Evolutionary conservation across 1,140 invertebrate genomes (phyloP).

Genomic region (Vollenhovia emeryi): DNA sequence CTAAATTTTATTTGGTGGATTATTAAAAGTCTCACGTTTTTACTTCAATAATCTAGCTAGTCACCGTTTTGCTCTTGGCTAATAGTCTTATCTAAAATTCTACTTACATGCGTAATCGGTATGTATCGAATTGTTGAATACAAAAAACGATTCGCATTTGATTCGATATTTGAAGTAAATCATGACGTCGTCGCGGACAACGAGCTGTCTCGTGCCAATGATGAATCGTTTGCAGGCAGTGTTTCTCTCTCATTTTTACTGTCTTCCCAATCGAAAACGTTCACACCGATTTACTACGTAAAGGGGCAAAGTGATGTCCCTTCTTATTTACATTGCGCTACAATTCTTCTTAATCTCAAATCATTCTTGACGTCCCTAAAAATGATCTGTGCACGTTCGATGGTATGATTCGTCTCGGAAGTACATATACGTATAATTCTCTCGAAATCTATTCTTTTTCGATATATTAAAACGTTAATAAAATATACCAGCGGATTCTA

Average conservation of each 20-base stretch:
- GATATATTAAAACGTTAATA: background rate
- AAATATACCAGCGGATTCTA: background rate
- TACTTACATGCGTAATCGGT: slow-evolving; percentile 40
- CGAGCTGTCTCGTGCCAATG: slow-evolving; percentile 16
- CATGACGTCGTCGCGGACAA: slow-evolving; percentile 9
- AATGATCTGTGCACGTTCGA: slow-evolving; percentile 13
- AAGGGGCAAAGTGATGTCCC: background rate
- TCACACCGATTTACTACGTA: slow-evolving; percentile 9
- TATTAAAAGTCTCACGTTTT: slow-evolving; percentile 53
- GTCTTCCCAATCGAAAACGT: slow-evolving; percentile 16
- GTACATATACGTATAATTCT: background rate
- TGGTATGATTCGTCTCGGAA: slow-evolving; percentile 6
- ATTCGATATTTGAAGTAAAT: slow-evolving; percentile 54
- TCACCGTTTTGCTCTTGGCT: slow-evolving; percentile 43
- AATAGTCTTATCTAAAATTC: slow-evolving; percentile 45
- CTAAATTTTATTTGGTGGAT: slow-evolving; percentile 22
- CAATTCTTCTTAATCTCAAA: no score
- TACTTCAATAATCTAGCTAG: slow-evolving; percentile 37
- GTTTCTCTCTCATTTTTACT: slow-evolving; percentile 59
- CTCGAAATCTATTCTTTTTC: background rate
- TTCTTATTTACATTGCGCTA: slow-evolving; percentile 2
- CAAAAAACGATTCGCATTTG: slow-evolving; percentile 61
- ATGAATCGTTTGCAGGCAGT: slow-evolving; percentile 60
- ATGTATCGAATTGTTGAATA: slow-evolving; percentile 52
- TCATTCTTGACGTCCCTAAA: background rate